Evolutionary conservation across 2,888 invertebrate species (phyloP).

Genomic region (Acanthosoma haemorrhoidale): DNA sequence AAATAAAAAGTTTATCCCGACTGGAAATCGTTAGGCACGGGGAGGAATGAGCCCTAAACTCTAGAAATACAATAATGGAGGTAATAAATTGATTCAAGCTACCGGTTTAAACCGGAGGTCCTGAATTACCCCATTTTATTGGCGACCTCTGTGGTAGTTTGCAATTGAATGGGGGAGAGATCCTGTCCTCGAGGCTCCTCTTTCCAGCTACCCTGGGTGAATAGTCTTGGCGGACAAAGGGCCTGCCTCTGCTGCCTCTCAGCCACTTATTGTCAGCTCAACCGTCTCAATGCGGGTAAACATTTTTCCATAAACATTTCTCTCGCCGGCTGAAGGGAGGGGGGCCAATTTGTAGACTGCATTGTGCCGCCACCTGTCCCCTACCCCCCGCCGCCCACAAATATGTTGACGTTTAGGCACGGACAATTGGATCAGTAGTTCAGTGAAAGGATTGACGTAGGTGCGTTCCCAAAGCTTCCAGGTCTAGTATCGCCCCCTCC

Average conservation of each 20-base stretch:
- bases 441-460: slow-evolving; percentile 17
- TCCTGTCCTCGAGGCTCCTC: neutral
- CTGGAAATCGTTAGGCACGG: neutral
- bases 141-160: slow-evolving; percentile 12
- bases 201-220: neutral
- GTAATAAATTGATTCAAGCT: slow-evolving; percentile 16
- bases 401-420: slow-evolving; percentile 23
- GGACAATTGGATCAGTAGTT: slow-evolving; percentile 21
- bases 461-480: slow-evolving; percentile 22
- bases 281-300: neutral
- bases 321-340: neutral
- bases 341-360: slow-evolving; percentile 12
- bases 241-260: neutral
- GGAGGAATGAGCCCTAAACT: slow-evolving; percentile 12
- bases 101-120: slow-evolving; percentile 10
- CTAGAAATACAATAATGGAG: slow-evolving; percentile 20
- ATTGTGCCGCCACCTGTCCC: neutral
- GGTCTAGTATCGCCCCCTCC: neutral
- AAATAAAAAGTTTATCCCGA: neutral
- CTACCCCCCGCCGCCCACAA: neutral
- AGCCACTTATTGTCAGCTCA: slow-evolving; percentile 14
- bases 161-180: slow-evolving; percentile 15
- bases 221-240: neutral
- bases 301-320: slow-evolving; percentile 21
- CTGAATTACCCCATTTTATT: slow-evolving; percentile 24